Evolutionary conservation across 2,113 vertebrate species (phyloP).

Genomic region (Siniperca chuatsi): DNA sequence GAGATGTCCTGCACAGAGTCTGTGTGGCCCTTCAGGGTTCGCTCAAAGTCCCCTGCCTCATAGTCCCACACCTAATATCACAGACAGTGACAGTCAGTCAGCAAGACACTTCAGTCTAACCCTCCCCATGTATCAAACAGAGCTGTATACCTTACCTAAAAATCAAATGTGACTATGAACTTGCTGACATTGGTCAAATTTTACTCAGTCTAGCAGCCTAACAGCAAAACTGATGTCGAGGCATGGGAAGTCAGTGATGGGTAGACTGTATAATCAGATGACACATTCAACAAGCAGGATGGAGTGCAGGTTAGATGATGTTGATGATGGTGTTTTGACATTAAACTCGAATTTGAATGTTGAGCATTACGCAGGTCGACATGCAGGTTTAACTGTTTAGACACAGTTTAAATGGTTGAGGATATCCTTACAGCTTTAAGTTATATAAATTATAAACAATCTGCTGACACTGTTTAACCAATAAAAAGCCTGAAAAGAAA

Average conservation of each 20-base stretch:
- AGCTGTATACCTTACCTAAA: not conserved
- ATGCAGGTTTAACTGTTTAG: not conserved
- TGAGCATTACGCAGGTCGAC: not conserved
- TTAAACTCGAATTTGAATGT: not conserved
- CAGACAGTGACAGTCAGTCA: not conserved
- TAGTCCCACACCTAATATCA: slow-evolving; percentile 96
- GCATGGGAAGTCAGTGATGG: not conserved
- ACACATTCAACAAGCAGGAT: not conserved
- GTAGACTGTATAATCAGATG: not conserved
- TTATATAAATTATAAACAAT: not conserved
- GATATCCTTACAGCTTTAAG: not conserved
- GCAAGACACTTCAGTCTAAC: not conserved
- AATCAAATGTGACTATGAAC: not conserved
- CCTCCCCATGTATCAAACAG: not conserved
- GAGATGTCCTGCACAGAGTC: slow-evolving; percentile 99
- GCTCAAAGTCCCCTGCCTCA: slow-evolving; percentile 98
- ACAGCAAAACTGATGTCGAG: not conserved
- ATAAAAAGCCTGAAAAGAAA: not conserved
- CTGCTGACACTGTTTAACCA: slow-evolving; percentile 12
- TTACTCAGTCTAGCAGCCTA: not conserved
- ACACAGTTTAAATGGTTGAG: not conserved
- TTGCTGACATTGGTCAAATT: not conserved
- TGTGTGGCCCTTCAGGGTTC: slow-evolving; percentile 98
- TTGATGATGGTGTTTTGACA: not conserved
- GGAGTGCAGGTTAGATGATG: not conserved